phyloP scores from a whole-genome alignment of 2,888 invertebrate species.

The Drosophila phalerata region DNA sequence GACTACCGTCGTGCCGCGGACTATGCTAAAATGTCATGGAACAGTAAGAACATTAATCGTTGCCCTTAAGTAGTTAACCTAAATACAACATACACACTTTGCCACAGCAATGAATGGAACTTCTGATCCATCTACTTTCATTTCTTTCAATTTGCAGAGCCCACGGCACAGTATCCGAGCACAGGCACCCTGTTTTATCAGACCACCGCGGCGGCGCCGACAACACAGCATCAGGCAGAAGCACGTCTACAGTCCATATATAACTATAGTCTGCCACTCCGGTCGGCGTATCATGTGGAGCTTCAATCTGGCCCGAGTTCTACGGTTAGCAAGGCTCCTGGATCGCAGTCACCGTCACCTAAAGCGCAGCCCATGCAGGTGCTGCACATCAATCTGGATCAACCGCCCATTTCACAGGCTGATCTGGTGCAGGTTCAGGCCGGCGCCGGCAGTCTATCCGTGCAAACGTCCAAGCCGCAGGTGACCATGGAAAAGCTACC shows the following conservation, averaged over 20 bases:
- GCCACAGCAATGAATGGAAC: neutral
- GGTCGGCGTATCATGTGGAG: conserved; percentile 84
- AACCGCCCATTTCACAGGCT: conserved; percentile 81
- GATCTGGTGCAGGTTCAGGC: conserved; percentile 68
- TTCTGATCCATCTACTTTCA: neutral
- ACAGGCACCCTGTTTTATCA: conserved; percentile 87
- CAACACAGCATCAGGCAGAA: conserved; percentile 83
- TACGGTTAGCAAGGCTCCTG: conserved; percentile 77
- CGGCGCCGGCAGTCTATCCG: conserved; percentile 51
- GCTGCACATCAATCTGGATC: conserved; percentile 85
- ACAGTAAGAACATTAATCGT: conserved; percentile 88
- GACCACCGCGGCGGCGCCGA: conserved; percentile 86
- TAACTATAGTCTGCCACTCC: conserved; percentile 83
- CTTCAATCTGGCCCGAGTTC: conserved; percentile 74
- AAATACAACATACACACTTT: conserved; percentile 14
- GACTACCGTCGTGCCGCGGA: conserved; percentile 93
- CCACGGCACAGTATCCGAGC: conserved; percentile 86
- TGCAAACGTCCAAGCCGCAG: conserved; percentile 82
- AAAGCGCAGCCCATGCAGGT: conserved; percentile 82
- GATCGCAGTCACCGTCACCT: conserved; percentile 76
- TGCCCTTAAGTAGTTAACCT: conserved; percentile 39
- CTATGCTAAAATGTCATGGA: conserved; percentile 94
- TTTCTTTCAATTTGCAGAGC: conserved; percentile 83
- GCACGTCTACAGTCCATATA: conserved; percentile 83
- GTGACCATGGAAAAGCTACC: conserved; percentile 85